These are phyloP conservation scores for Trichomalopsis sarcophagae DNA, from an alignment of 1,140 invertebrate genomes.

Conservation along the genomic window DNA sequence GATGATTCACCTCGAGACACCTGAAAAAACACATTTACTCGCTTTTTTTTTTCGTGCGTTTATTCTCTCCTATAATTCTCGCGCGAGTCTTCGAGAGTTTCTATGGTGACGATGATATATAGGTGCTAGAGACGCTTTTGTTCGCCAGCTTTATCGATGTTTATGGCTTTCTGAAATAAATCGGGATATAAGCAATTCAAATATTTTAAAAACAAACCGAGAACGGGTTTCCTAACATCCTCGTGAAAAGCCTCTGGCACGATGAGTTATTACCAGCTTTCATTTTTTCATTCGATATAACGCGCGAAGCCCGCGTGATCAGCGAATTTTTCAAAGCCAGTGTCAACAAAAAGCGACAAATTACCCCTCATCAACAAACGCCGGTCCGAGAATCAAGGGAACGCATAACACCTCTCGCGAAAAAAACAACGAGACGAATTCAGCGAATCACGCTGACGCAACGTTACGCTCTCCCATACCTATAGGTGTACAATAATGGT, in stretches of 20 bases:
- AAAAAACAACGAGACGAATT: background rate
- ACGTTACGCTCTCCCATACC: background rate
- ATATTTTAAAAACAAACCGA: background rate
- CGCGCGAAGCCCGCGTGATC: background rate
- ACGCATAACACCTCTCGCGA: background rate
- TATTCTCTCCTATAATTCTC: too few species aligned
- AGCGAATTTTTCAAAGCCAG: background rate
- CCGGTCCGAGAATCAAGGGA: background rate
- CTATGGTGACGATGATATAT: background rate
- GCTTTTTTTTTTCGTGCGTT: background rate
- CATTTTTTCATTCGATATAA: too few species aligned
- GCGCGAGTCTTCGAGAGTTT: too few species aligned
- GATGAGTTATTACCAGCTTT: background rate
- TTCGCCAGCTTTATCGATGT: background rate
- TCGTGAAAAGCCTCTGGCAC: background rate
- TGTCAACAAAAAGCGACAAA: background rate
- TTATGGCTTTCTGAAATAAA: background rate
- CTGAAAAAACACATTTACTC: background rate
- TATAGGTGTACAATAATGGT: too few species aligned
- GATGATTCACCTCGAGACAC: constrained; percentile 26
- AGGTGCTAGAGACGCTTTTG: background rate
- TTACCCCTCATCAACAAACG: background rate
- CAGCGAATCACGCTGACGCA: background rate
- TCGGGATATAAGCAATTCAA: background rate
- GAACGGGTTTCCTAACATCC: background rate